Conservation (phyloP, 53 echinoderm and acorn worm genomes). For the Zoroaster sp. region DNA sequence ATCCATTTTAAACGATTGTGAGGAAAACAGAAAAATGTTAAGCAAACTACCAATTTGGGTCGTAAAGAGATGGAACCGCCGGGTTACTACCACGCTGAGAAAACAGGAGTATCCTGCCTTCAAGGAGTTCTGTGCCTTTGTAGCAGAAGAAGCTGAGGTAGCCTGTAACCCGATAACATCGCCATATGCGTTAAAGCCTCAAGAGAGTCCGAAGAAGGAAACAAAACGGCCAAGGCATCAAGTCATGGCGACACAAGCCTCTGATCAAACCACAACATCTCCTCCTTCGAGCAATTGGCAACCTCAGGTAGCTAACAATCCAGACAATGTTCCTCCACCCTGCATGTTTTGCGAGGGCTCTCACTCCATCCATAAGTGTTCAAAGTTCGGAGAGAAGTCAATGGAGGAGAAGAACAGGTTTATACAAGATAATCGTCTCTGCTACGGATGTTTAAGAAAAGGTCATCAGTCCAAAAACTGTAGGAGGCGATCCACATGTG, state of each 20-base stretch:
- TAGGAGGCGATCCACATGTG: constrained; percentile 31
- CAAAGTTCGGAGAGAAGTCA: not conserved
- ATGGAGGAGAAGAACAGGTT: constrained; percentile 7
- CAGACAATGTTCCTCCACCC: not conserved
- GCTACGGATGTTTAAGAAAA: constrained; percentile 47
- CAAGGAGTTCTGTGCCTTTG: constrained; percentile 46
- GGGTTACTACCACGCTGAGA: constrained; percentile 46
- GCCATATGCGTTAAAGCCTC: not conserved
- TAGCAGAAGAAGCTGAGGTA: constrained; percentile 60
- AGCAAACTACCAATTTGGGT: constrained; percentile 63
- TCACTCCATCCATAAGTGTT: constrained; percentile 42
- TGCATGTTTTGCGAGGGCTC: constrained; percentile 42
- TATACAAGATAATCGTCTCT: not conserved
- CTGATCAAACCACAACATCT: not conserved
- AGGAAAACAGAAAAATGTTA: constrained; percentile 61
- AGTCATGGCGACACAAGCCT: not conserved
- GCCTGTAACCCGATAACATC: constrained; percentile 71
- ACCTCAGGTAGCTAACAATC: not conserved
- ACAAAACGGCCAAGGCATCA: too few relatives aligned
- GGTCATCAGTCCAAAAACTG: constrained; percentile 45
- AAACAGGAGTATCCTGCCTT: constrained; percentile 39
- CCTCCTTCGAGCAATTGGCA: not conserved
- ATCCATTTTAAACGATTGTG: constrained; percentile 57
- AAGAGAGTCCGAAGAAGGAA: not conserved
- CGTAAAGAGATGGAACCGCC: constrained; percentile 54